Evolutionary conservation across 2,113 vertebrate species (phyloP).

Genomic region (Dromaius novaehollandiae): DNA sequence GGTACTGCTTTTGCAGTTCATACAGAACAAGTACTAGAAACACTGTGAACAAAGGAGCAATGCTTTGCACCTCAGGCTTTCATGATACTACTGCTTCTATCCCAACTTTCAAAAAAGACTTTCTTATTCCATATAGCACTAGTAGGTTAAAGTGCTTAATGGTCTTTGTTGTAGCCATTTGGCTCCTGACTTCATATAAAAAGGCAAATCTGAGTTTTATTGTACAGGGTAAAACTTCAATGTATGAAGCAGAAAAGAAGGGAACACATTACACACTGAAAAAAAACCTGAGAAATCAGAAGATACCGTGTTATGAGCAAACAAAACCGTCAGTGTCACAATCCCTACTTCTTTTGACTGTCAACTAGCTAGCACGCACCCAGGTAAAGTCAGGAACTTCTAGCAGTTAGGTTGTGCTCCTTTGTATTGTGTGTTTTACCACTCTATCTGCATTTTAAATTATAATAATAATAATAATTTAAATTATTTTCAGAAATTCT

Average conservation of each 20-base stretch:
- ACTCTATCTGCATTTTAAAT: not conserved
- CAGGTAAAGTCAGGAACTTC: not conserved
- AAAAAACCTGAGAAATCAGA: not conserved
- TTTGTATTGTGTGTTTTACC: not conserved
- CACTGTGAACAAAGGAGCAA: not conserved
- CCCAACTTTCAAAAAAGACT: not conserved
- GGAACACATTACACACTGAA: not conserved
- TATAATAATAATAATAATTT: no score
- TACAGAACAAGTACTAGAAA: not conserved
- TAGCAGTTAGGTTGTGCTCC: not conserved
- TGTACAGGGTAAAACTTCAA: not conserved
- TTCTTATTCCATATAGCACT: not conserved
- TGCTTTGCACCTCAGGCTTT: not conserved
- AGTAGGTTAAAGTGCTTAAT: not conserved
- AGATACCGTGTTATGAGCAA: not conserved
- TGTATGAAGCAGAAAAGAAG: not conserved
- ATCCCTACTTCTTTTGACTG: not conserved
- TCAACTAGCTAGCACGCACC: not conserved
- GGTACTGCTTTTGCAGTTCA: not conserved
- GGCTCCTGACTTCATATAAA: not conserved
- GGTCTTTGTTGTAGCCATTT: not conserved
- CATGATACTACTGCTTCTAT: not conserved
- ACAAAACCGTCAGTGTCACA: not conserved
- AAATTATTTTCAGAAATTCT: not conserved
- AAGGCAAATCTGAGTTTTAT: not conserved